These are phyloP conservation scores for Heteromurus nitidus DNA, from an alignment of 2,888 invertebrate genomes.

Conservation along the genomic window DNA sequence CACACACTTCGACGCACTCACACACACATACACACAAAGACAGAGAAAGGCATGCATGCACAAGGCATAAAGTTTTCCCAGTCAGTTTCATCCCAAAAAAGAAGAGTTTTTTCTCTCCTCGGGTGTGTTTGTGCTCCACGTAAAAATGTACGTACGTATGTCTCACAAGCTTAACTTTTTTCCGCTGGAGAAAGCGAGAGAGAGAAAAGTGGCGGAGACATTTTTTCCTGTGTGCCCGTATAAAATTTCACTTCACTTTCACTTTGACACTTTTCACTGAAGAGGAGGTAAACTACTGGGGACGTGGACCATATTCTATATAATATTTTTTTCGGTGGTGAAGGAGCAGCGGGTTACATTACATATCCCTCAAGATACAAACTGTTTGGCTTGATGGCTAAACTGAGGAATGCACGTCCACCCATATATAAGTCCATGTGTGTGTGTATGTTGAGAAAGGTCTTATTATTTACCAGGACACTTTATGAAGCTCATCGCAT, in stretches of 20 bases:
- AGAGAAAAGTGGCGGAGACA: slow-evolving; percentile 33
- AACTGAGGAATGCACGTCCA: neutral
- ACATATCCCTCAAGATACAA: neutral
- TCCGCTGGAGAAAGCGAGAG: neutral
- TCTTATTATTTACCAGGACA: slow-evolving; percentile 18
- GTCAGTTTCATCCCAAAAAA: slow-evolving; percentile 24
- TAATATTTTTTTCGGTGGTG: slow-evolving; percentile 21
- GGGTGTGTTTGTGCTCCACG: neutral
- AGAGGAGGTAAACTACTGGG: slow-evolving; percentile 38
- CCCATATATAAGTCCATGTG: neutral
- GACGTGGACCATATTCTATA: slow-evolving; percentile 57
- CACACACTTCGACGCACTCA: slow-evolving; percentile 54
- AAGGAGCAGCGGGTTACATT: slow-evolving; percentile 28
- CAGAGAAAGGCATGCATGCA: too few species aligned
- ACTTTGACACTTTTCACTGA: slow-evolving; percentile 60
- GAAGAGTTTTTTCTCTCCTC: neutral
- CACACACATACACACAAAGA: neutral
- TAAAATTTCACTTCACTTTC: slow-evolving; percentile 66
- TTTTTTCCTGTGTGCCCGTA: slow-evolving; percentile 45
- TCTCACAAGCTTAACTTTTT: slow-evolving; percentile 23
- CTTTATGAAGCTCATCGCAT: slow-evolving; percentile 12
- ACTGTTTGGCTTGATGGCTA: slow-evolving; percentile 5
- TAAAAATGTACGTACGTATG: slow-evolving; percentile 2
- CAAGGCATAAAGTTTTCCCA: slow-evolving; percentile 22
- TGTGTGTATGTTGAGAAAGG: slow-evolving; percentile 28